These are phyloP conservation scores for Ptychodera flava DNA, from an alignment of 35 echinoderm and acorn worm genomes.

Conservation along the genomic window DNA sequence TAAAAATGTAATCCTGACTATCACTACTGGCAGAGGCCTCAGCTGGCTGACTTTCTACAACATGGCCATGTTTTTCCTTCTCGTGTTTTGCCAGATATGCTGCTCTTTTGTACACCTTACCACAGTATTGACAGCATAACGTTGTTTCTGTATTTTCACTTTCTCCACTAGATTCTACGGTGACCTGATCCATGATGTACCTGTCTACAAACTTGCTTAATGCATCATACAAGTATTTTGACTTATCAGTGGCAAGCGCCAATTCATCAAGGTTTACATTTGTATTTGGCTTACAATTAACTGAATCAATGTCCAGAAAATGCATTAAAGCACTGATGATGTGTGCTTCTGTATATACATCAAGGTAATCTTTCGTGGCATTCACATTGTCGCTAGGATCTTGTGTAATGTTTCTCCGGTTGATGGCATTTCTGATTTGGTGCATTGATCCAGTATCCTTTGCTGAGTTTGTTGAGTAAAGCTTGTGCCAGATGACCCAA, in stretches of 20 bases:
- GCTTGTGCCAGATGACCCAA: slow-evolving; percentile 26
- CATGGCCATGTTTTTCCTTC: slow-evolving; percentile 18
- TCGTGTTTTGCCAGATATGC: slow-evolving; percentile 11
- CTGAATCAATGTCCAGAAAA: slow-evolving; percentile 23
- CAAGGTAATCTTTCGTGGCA: slow-evolving; percentile 17
- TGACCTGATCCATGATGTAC: slow-evolving; percentile 10
- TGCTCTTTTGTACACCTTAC: slow-evolving; percentile 14
- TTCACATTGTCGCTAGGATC: slow-evolving; percentile 35
- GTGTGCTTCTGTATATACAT: slow-evolving; percentile 17
- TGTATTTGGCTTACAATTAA: slow-evolving; percentile 11
- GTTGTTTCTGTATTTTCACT: not conserved
- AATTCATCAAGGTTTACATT: not conserved
- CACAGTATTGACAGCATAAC: slow-evolving; percentile 18
- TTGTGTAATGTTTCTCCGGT: slow-evolving; percentile 22
- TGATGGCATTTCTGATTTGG: slow-evolving; percentile 6
- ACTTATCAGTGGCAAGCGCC: not conserved
- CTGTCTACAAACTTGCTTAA: slow-evolving; percentile 3
- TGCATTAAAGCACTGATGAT: slow-evolving; percentile 19
- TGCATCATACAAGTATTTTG: slow-evolving; percentile 12
- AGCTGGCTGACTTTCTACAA: not conserved
- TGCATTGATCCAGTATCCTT: slow-evolving; percentile 33
- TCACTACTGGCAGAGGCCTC: too few species aligned
- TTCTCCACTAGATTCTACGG: too few species aligned
- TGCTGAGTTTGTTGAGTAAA: slow-evolving; percentile 18
- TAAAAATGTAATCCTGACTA: slow-evolving; percentile 17